Evolutionary conservation across 2,113 vertebrate genomes (phyloP), one percentile per base, ranked within the genome.

Genomic region (Menidia beryllina): DNA sequence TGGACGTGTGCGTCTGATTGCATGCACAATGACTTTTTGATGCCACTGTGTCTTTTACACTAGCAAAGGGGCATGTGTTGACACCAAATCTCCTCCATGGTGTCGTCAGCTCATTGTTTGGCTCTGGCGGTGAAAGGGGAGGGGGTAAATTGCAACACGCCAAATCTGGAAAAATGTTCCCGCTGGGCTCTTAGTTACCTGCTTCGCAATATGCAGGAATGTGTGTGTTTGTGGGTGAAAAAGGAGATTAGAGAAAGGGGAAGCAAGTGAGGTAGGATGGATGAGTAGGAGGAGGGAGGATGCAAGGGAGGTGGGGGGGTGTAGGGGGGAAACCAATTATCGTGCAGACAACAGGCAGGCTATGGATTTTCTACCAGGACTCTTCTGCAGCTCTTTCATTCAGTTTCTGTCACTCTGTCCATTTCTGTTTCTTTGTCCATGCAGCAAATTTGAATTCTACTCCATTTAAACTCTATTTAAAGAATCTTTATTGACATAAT

Each of bases 321-420:
- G 34, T 59, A 38, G 72, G 77, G 66, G 60, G 77, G 74, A 87
- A 91, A 91, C 82, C 90, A 91, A 92, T 92, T 92, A 91, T 85
- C 21, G 75, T 86, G 60, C 78, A 75, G 86, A 88, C 90, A 89
- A 89, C 83, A 88, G 89, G 41, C 71, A 79, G 74, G 51, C 75
- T 86, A 87, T 91, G 87, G 90, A 91, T 91, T 91, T 89, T 91
- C 85, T 78, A 86, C 51, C 73, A 19, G 83, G 75, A 78, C 68
- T 81, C 77, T 75, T 75, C 76, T 76, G 72, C 79, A 58, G 79
- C 69, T 74, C 73, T 78, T 68, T 65, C 64, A 57, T 72, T 79
- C 71, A 56, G 23, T 36, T 45, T 27, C 70, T 61, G 25, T 73
- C 72, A 39, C 52, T 75, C 67, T 59, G 56, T 79, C 79, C 70